These are phyloP conservation scores for silkworm (Bombyx mori) DNA, from an alignment of 1,140 invertebrate species.

Conservation along the genomic window DNA sequence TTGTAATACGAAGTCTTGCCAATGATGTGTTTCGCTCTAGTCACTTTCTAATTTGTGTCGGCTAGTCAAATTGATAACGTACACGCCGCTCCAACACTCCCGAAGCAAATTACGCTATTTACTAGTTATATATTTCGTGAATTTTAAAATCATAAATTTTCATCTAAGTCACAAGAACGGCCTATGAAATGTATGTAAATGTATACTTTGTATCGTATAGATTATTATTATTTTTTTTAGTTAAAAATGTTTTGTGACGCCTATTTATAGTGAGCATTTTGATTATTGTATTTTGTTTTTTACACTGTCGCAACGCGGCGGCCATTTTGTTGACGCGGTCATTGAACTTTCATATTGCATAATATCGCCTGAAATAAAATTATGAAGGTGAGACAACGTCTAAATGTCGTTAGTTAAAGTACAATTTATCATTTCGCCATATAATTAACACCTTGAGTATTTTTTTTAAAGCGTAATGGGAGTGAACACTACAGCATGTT, in stretches of 20 bases:
- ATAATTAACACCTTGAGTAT: too few relatives aligned
- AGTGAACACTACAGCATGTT: too few relatives aligned
- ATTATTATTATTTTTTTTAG: not conserved
- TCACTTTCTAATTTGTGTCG: slow-evolving; percentile 63
- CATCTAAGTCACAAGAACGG: slow-evolving; percentile 62
- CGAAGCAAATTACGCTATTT: slow-evolving; percentile 8
- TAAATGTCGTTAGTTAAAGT: too few relatives aligned
- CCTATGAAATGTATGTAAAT: slow-evolving; percentile 40
- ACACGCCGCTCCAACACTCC: slow-evolving; percentile 15
- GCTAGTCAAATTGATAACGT: slow-evolving; percentile 53
- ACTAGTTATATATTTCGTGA: not conserved
- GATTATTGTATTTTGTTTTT: slow-evolving; percentile 38
- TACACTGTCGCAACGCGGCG: slow-evolving; percentile 30
- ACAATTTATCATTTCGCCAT: too few relatives aligned
- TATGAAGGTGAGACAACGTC: too few relatives aligned
- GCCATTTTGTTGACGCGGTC: slow-evolving; percentile 30
- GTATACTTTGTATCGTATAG: too few relatives aligned
- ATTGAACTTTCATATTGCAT: slow-evolving; percentile 13
- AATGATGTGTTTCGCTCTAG: slow-evolving; percentile 62
- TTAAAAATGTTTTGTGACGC: slow-evolving; percentile 36
- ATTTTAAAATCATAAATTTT: slow-evolving; percentile 10
- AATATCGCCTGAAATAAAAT: too few relatives aligned
- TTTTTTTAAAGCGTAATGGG: too few relatives aligned
- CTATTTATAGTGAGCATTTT: slow-evolving; percentile 28
- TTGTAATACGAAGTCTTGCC: slow-evolving; percentile 49